Percentiles rank a stretch among this genome's conserved stretches.
These are phyloP conservation scores for Cassiopea andromeda DNA, from an alignment of 30 jellyfish, hydroid and myxozoan species.

Conservation along the genomic window DNA sequence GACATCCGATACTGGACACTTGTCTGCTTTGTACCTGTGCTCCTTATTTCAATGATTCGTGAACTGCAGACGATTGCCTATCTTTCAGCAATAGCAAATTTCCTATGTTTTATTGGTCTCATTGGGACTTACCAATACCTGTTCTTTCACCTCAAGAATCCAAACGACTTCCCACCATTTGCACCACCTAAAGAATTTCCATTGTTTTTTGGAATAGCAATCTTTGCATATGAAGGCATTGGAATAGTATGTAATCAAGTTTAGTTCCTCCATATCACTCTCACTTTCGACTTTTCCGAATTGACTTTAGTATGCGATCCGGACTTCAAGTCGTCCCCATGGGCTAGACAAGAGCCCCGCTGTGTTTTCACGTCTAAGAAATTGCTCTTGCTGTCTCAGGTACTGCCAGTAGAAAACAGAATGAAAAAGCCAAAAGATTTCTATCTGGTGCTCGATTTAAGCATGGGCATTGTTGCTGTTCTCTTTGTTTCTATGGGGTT, in stretches of 20 bases:
- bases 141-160: constrained; percentile 85
- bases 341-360: no score
- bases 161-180: constrained; percentile 84
- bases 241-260: constrained; percentile 87
- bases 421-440: constrained; percentile 87
- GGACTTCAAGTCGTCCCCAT: no score
- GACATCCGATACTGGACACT: constrained; percentile 97
- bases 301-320: no score
- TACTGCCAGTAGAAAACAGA: constrained; percentile 94
- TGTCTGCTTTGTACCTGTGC: constrained; percentile 82
- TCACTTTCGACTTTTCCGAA: background rate
- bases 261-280: background rate
- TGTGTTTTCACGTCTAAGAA: no score
- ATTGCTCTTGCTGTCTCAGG: constrained; percentile 40
- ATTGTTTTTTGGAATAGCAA: constrained; percentile 95
- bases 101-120: constrained; percentile 86
- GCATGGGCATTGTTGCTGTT: constrained; percentile 92
- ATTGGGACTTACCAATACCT: constrained; percentile 93
- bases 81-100: constrained; percentile 91
- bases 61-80: constrained; percentile 88
- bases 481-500: constrained; percentile 96
- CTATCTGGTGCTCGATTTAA: constrained; percentile 88
- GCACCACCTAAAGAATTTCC: constrained; percentile 92
- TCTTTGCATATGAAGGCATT: constrained; percentile 99
- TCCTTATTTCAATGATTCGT: constrained; percentile 76